These are phyloP conservation scores for Pachyrhynchus sulphureomaculatus DNA, from an alignment of 1,140 invertebrate genomes.

Conservation along the genomic window DNA sequence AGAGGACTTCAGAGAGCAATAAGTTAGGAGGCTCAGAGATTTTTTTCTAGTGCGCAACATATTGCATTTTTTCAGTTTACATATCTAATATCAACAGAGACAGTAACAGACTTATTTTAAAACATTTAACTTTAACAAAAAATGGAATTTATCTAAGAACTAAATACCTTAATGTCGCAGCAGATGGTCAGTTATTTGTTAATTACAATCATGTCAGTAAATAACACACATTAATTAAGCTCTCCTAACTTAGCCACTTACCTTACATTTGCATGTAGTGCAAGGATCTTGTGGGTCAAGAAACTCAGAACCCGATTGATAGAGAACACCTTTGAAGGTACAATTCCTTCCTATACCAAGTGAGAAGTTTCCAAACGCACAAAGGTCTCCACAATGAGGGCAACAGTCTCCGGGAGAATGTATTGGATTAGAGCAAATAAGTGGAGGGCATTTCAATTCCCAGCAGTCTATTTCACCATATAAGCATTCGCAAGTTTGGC, in stretches of 20 bases:
- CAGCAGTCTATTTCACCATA: constrained; percentile 87
- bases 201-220: neutral
- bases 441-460: constrained; percentile 70
- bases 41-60: no score
- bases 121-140: constrained; percentile 6
- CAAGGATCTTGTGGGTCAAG: constrained; percentile 66
- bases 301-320: constrained; percentile 62
- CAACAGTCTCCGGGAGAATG: constrained; percentile 67
- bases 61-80: no score
- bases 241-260: constrained; percentile 43
- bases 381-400: constrained; percentile 68
- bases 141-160: neutral
- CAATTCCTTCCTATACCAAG: constrained; percentile 53
- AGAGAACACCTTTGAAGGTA: constrained; percentile 60
- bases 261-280: constrained; percentile 76
- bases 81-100: no score
- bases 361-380: constrained; percentile 44
- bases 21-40: no score
- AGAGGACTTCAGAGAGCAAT: no score
- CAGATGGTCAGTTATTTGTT: neutral
- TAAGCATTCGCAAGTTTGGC: constrained; percentile 87
- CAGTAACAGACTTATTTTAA: no score
- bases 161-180: constrained; percentile 1
- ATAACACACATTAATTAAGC: neutral
- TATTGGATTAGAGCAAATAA: constrained; percentile 67